These are phyloP conservation scores for Lucilia cuprina DNA, from an alignment of 1,140 invertebrate species.

Conservation along the genomic window DNA sequence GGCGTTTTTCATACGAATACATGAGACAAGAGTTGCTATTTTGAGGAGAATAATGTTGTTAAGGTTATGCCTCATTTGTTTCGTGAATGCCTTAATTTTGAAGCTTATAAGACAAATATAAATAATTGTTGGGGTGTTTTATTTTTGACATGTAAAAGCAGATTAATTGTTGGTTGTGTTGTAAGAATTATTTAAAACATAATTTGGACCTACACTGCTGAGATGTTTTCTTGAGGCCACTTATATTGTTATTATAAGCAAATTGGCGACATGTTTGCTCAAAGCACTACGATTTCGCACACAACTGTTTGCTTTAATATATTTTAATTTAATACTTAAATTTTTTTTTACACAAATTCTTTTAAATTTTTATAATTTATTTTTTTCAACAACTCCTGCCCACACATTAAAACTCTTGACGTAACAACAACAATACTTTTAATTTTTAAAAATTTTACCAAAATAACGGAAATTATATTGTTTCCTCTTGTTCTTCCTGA, in stretches of 20 bases:
- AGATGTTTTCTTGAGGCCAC: too few relatives aligned
- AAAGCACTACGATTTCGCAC: too few relatives aligned
- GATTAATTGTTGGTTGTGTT: background rate
- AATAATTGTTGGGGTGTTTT: background rate
- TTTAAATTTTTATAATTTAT: too few relatives aligned
- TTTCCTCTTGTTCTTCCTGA: background rate
- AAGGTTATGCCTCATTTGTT: background rate
- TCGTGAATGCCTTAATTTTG: background rate
- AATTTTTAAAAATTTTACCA: background rate
- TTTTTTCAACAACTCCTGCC: too few relatives aligned
- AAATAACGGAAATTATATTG: conserved; percentile 6
- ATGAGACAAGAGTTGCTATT: background rate
- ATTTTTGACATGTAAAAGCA: background rate
- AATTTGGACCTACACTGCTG: too few relatives aligned
- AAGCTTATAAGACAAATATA: background rate
- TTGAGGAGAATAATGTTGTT: background rate
- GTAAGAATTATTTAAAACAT: too few relatives aligned
- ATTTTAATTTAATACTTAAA: too few relatives aligned
- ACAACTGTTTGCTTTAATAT: too few relatives aligned
- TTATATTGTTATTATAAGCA: too few relatives aligned
- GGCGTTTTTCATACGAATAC: background rate
- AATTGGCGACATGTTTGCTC: too few relatives aligned
- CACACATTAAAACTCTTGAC: background rate
- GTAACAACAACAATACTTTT: background rate
- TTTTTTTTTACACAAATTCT: too few relatives aligned